Base-by-base conservation (phyloP, 2,888 invertebrate genomes). In the Halocaridina rubra region DNA sequence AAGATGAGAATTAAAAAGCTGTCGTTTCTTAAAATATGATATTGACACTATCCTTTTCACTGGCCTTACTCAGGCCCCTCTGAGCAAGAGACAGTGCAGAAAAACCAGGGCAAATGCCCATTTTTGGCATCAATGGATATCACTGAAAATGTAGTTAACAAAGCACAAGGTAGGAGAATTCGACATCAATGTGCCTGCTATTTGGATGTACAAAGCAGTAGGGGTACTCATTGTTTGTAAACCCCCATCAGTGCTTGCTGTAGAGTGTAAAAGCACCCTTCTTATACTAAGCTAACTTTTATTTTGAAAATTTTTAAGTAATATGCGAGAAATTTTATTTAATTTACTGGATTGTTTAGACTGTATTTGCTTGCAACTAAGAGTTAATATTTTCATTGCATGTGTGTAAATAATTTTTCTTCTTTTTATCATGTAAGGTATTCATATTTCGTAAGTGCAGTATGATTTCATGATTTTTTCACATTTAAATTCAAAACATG, bases 1-100 rank as follows among this genome's bases (percentile, higher is more conserved):
- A 27, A 19, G 22, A 16, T 16, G 16, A 53, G 53, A 16, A 53
- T 53, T 13, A 16, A 13, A 53, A 16, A 29, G 29, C 29, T 67
- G 67, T 24, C 67, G 29, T 67, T 24, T 10, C 22, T n/a, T n/a
- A n/a, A n/a, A n/a, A n/a, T n/a, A n/a, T 53, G n/a, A n/a, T 67
- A 22, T 76, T 76, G 24, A 78, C 78, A 67, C 29, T 22, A 78
- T n/a, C n/a, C n/a, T n/a, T n/a, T n/a, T n/a, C n/a, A 7, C 64
- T 78, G 82, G 82, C 33, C 82, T 59, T 39, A 72, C 33, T 61
- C 82, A 82, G 82, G 77, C 61, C 82, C 82, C 13, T 33, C 71
- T 72, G 71, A 61, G 61, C 78, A 64, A 24, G 82, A 82, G 71
- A 77, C n/a, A n/a, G 76, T 75, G 76, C 75, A 74, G 13, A 82